Conservation (phyloP, 2,113 vertebrate genomes). For the Gallinago media region DNA sequence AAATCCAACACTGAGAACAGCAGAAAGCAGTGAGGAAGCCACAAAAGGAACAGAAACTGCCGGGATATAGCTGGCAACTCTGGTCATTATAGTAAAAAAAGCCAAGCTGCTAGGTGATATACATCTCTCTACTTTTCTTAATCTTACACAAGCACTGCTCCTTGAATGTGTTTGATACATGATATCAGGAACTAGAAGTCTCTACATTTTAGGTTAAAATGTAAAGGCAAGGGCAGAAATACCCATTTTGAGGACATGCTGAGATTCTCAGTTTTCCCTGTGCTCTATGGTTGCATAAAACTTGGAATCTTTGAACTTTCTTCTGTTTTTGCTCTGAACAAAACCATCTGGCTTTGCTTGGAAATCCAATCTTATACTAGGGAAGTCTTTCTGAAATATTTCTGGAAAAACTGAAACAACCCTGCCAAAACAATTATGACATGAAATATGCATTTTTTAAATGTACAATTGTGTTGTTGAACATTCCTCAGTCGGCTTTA, state of each 20-base stretch:
- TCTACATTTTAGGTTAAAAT: not conserved
- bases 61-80: not conserved
- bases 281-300: not conserved
- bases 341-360: not conserved
- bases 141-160: not conserved
- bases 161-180: not conserved
- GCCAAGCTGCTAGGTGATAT: not conserved
- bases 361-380: not conserved
- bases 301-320: not conserved
- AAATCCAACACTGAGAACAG: slow-evolving; percentile 33
- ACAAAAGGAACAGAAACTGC: slow-evolving; percentile 28
- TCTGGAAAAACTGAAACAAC: not conserved
- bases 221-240: not conserved
- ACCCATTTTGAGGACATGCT: not conserved
- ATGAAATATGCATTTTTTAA: not conserved
- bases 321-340: not conserved
- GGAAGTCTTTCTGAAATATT: not conserved
- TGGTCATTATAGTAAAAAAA: not conserved
- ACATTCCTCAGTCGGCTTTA: not conserved
- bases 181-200: not conserved
- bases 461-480: not conserved
- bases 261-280: not conserved
- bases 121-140: not conserved
- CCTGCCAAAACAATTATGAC: not conserved
- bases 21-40: slow-evolving; percentile 18